phyloP scores from a whole-genome alignment of 2,797 vertebrate genomes.

The Micropoecilia bifurca region DNA sequence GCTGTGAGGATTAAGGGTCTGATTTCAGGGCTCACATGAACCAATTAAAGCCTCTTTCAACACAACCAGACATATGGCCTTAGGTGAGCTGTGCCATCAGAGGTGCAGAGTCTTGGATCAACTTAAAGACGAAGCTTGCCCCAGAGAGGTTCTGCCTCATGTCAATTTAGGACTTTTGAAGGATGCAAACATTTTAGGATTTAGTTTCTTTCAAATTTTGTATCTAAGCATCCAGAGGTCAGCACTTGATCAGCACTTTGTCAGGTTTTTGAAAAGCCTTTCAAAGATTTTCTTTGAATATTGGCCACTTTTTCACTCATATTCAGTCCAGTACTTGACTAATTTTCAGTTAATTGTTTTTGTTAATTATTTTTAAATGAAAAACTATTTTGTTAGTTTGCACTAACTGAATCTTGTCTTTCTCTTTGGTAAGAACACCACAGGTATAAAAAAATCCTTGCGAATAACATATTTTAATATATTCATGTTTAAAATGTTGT shows the following conservation, averaged over 20 bases:
- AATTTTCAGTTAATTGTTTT: background rate
- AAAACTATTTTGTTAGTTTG: background rate
- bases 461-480: background rate
- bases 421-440: background rate
- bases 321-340: background rate
- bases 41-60: constrained; percentile 47
- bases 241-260: background rate
- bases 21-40: constrained; percentile 57
- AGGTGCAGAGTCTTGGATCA: background rate
- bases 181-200: background rate
- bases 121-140: background rate
- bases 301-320: background rate
- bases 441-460: background rate
- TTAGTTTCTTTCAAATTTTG: background rate
- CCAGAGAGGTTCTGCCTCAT: background rate
- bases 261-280: background rate
- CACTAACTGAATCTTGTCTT: background rate
- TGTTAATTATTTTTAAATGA: background rate
- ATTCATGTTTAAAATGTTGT: background rate
- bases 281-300: background rate
- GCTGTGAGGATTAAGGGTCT: constrained; percentile 63
- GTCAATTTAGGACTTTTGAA: background rate
- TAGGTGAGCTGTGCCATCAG: constrained; percentile 14
- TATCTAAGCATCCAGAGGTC: background rate
- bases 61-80: constrained; percentile 46